These are phyloP conservation scores for Lomographa bimaculata DNA, from an alignment of 2,888 invertebrate genomes.

Conservation along the genomic window DNA sequence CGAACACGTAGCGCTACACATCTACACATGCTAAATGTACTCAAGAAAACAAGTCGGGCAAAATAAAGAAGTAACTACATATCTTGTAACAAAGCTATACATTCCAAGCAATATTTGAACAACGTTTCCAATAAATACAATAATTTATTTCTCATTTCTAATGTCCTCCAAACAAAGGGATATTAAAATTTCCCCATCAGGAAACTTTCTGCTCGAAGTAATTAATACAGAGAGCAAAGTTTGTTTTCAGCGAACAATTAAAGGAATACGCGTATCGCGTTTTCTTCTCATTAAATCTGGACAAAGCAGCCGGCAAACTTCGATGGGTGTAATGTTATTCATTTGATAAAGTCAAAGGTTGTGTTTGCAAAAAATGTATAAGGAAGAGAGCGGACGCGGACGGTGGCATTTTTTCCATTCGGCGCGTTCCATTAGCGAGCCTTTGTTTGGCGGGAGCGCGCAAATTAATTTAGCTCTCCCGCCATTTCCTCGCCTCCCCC, in stretches of 20 bases:
- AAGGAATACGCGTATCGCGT: conserved; percentile 57
- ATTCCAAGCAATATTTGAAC: too few species aligned
- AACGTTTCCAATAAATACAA: conserved; percentile 4
- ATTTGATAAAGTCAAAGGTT: conserved; percentile 82
- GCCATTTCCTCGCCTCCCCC: conserved; percentile 76
- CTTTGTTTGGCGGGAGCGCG: conserved; percentile 84
- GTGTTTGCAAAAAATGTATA: conserved; percentile 71
- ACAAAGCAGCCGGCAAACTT: conserved; percentile 72
- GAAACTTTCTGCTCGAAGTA: conserved; percentile 58
- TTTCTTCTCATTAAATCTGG: conserved; percentile 72
- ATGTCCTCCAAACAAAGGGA: conserved; percentile 32
- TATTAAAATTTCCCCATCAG: conserved; percentile 40
- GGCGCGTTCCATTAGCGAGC: conserved; percentile 84
- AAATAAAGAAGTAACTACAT: too few species aligned
- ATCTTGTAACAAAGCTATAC: too few species aligned
- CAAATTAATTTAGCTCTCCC: conserved; percentile 84
- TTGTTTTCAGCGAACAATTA: conserved; percentile 69
- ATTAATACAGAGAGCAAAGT: conserved; percentile 61
- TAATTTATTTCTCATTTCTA: conserved; percentile 12
- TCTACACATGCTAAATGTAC: not conserved
- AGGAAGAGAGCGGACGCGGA: conserved; percentile 82
- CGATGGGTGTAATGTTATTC: conserved; percentile 81
- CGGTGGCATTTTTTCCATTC: conserved; percentile 84
- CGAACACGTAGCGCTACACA: conserved; percentile 18
- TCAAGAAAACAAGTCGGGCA: too few species aligned